A percentile compares a stretch with the other conserved stretches of the same genome.
Conservation (phyloP, 2,888 invertebrate genomes). For the Kuschelorhynchus macadamiae region DNA sequence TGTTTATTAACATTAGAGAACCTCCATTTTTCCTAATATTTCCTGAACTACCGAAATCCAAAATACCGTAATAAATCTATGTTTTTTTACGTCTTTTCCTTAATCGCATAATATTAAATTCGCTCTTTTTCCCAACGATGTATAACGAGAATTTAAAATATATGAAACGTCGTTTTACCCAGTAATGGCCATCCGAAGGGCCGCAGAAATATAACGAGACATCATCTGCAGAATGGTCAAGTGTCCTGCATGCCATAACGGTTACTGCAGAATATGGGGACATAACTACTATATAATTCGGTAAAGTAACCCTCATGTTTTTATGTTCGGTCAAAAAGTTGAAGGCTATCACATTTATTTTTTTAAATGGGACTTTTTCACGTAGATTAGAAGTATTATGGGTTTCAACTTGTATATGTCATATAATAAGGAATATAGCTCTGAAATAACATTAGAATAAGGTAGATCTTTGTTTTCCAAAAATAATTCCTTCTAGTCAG, state of each 20-base stretch:
- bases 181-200: conserved; percentile 20
- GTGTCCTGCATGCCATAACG: conserved; percentile 39
- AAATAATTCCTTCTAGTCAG: too few species aligned
- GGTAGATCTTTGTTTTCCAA: too few species aligned
- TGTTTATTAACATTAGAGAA: too few species aligned
- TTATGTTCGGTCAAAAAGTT: conserved; percentile 15
- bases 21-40: too few species aligned
- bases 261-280: conserved; percentile 32
- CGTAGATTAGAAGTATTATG: too few species aligned
- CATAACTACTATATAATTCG: conserved; percentile 40
- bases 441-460: too few species aligned
- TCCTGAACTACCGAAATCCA: too few species aligned
- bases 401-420: too few species aligned
- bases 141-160: conserved; percentile 35
- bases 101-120: conserved; percentile 4
- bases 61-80: too few species aligned
- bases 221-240: conserved; percentile 33
- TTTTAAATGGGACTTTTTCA: background rate
- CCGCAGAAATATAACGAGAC: conserved; percentile 24
- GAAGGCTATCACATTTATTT: background rate
- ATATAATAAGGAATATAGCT: too few species aligned
- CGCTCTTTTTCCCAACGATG: conserved; percentile 22
- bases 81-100: too few species aligned
- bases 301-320: conserved; percentile 9
- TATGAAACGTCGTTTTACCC: conserved; percentile 28